Base-by-base conservation (phyloP, 1,140 invertebrate species). In the Drosophila simulans region DNA sequence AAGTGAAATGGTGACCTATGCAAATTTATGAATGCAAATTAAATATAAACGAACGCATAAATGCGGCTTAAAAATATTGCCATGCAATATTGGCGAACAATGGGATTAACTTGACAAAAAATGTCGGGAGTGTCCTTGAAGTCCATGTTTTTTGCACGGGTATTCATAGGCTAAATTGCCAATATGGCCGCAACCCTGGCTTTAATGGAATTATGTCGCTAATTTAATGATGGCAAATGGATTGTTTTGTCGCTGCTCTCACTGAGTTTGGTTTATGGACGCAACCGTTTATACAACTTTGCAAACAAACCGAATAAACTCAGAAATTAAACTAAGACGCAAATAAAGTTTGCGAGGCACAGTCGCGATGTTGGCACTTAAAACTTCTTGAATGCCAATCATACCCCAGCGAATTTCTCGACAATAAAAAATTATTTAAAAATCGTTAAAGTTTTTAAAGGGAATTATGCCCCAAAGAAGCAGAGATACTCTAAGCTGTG, bases 341-440 rank as follows among this genome's bases (percentile, higher is more conserved):
- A 15, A 45, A 59, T 62, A 62, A 70, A 64, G 55, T 40, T 71
- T 27, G n/a, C 11, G 37, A 27, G 56, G 37, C 62, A 60, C 31
- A 27, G 11, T 46, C 35, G 46, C 42, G 17, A 13, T 59, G 63
- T 37, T 15, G 56, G 63, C 66, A 70, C 65, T 73, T 73, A 59
- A 60, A 79, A 56, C 77, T 74, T 70, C 57, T 42, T 55, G 52
- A 77, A 86, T 62, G 58, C 71, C 62, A 64, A 63, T 54, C 63
- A 55, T 27, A 17, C 43, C 48, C 37, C 56, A 65, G 52, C 52
- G 48, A 35, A 43, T 76, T 57, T 78, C 56, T 70, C 53, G 73
- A 70, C 78, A 85, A 81, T 85, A 85, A 85, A 77, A 84, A 78
- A 86, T 85, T 82, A 86, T 88, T 79, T 83, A 88, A 88, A 83